Evolutionary conservation across 2,888 invertebrate genomes (phyloP).

Genomic region (Flexamia atlantica): DNA sequence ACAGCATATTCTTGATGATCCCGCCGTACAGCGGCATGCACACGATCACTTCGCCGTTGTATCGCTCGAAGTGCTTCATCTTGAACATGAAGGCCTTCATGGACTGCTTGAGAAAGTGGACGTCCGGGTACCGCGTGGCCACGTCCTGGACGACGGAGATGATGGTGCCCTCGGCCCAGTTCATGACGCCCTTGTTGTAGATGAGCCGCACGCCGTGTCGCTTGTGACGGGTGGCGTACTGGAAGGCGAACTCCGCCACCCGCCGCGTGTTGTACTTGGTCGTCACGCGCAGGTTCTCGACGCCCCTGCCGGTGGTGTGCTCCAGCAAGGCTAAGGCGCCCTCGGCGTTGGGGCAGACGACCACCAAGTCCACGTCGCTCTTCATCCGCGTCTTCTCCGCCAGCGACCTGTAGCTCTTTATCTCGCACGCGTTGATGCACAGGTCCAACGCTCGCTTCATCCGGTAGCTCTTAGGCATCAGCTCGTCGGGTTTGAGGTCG

Average conservation of each 20-base stretch:
- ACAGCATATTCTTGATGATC: conserved; percentile 31
- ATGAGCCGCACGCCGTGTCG: conserved; percentile 1
- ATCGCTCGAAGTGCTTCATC: background rate
- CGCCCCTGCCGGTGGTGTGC: background rate
- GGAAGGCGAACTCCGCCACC: conserved; percentile 55
- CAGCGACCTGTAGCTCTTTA: conserved; percentile 38
- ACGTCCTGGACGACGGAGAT: background rate
- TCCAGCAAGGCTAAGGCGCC: conserved; percentile 51
- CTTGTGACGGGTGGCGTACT: conserved; percentile 9
- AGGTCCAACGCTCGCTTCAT: conserved; percentile 27
- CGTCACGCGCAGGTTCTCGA: conserved; percentile 37
- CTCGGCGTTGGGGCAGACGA: conserved; percentile 49
- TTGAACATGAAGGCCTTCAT: conserved; percentile 1
- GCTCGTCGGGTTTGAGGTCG: background rate
- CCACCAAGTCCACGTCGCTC: conserved; percentile 23
- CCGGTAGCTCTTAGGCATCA: background rate
- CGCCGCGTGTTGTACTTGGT: conserved; percentile 28
- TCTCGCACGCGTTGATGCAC: conserved; percentile 4
- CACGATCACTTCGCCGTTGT: conserved; percentile 47
- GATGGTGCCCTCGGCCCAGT: conserved; percentile 39
- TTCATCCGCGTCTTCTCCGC: conserved; percentile 28
- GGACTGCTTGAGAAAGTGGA: background rate
- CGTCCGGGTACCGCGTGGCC: conserved; percentile 2
- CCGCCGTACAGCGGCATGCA: conserved; percentile 15
- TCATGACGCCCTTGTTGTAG: conserved; percentile 43